Base-by-base conservation (phyloP, 2,113 vertebrate genomes). In the Hystrix brachyura region DNA sequence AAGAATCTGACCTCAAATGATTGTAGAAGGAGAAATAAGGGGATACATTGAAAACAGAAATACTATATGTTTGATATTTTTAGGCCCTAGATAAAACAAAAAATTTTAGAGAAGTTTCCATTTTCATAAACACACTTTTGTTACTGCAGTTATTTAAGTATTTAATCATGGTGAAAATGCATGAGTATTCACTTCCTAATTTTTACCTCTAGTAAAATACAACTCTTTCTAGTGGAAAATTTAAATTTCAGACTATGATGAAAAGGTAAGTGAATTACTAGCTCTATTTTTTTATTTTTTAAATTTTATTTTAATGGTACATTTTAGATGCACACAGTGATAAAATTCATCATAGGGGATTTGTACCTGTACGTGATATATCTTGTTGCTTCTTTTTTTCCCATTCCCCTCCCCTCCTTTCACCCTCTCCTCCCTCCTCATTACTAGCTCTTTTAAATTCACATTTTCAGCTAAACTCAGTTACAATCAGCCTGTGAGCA, bases 21-120 rank as follows among this genome's bases (percentile, higher is more conserved):
- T 90, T 53, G 13, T 67, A 5, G 67, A 8, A 67, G 27, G 27
- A 48, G 27, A 59, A 72, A 60, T 80, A 84, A 76, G 25, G 27
- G 11, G n/a, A 19, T 59, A 0, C 3, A 38, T 71, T 83, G 46
- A 90, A 94, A 29, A 51, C 2, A 62, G 13, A 74, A 19, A 43
- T 43, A 46, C 82, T n/a, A 46, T 67, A 0, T 64, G 55, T 87
- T 87, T 95, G 17, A 53, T 80, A 97, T 87, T 79, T 94, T 90
- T 89, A 92, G 79, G 9, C 17, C 27, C 88, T 76, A 87, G 34
- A 74, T 91, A 78, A 78, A 34, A 53, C 18, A 55, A n/a, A 11
- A 59, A 72, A 34, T 67, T 82, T 92, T 79, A 87, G 94, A 7
- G 85, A 55, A 53, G 7, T 90, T 90, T 78, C 7, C 21, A 13